phyloP scores from a whole-genome alignment of 1,140 invertebrate genomes.

The Drosophila fuyamai region DNA sequence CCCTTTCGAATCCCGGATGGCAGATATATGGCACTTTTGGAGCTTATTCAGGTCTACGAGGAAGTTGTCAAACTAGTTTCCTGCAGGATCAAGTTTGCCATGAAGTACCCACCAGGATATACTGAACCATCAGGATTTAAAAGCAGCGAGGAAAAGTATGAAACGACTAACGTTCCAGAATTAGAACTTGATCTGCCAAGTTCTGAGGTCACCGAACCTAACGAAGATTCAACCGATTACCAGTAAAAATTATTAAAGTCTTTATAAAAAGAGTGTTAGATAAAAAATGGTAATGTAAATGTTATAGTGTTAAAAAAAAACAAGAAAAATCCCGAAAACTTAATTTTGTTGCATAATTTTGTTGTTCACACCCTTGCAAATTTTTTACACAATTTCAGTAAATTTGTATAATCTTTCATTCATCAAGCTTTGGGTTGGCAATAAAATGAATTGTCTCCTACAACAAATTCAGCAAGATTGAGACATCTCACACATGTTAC shows the following conservation, averaged over 20 bases:
- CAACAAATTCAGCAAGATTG: constrained; percentile 11
- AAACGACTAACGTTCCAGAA: background rate
- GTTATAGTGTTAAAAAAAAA: too few relatives aligned
- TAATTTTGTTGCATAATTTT: too few relatives aligned
- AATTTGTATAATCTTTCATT: constrained; percentile 1
- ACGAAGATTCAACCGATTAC: background rate
- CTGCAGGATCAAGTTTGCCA: constrained; percentile 48
- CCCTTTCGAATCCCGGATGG: constrained; percentile 52
- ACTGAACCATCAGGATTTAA: background rate
- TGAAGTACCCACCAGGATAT: constrained; percentile 20
- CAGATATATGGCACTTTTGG: constrained; percentile 54
- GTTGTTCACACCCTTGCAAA: too few relatives aligned
- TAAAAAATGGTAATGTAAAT: too few relatives aligned
- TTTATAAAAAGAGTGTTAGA: too few relatives aligned
- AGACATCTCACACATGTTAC: constrained; percentile 32
- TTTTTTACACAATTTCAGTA: background rate
- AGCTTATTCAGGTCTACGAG: constrained; percentile 70
- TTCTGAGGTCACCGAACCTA: background rate
- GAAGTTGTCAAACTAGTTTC: constrained; percentile 58
- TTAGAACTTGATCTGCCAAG: background rate
- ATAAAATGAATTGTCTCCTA: constrained; percentile 27
- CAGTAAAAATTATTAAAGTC: too few relatives aligned
- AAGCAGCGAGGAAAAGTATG: constrained; percentile 11
- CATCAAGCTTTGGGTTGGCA: constrained; percentile 1
- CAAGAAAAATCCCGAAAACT: too few relatives aligned